Percentiles rank a stretch among this genome's conserved stretches.
These are phyloP conservation scores for Monarcha castaneiventris DNA, from an alignment of 2,113 vertebrate genomes.

Conservation along the genomic window DNA sequence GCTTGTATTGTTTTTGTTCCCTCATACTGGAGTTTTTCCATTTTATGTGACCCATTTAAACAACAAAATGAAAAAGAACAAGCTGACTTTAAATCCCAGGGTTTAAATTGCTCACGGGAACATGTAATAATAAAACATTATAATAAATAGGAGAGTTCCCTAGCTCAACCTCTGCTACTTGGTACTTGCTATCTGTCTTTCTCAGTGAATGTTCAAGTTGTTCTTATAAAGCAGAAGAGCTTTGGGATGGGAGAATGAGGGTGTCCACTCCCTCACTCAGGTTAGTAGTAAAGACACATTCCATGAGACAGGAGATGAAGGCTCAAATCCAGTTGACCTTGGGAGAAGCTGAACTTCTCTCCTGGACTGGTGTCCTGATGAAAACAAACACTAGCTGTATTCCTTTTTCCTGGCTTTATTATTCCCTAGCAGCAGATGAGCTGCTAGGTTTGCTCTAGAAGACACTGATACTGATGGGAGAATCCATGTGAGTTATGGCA, in stretches of 20 bases:
- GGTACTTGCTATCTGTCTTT: neutral
- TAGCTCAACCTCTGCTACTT: neutral
- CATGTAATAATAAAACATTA: neutral
- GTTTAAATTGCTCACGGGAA: neutral
- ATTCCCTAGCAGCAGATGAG: neutral
- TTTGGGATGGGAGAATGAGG: neutral
- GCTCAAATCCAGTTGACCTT: neutral
- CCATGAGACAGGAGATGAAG: neutral
- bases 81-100: neutral
- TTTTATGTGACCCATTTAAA: constrained; percentile 5
- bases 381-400: neutral
- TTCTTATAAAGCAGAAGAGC: neutral
- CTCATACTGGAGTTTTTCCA: neutral
- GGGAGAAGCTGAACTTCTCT: neutral
- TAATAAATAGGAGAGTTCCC: neutral
- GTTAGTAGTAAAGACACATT: neutral
- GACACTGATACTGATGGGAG: neutral
- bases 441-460: neutral
- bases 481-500: neutral
- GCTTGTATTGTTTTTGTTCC: neutral
- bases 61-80: neutral
- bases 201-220: neutral
- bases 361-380: neutral
- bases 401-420: neutral
- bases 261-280: neutral